Evolutionary conservation across 1,140 invertebrate species (phyloP).

Genomic region (Paraescarpia echinospica): DNA sequence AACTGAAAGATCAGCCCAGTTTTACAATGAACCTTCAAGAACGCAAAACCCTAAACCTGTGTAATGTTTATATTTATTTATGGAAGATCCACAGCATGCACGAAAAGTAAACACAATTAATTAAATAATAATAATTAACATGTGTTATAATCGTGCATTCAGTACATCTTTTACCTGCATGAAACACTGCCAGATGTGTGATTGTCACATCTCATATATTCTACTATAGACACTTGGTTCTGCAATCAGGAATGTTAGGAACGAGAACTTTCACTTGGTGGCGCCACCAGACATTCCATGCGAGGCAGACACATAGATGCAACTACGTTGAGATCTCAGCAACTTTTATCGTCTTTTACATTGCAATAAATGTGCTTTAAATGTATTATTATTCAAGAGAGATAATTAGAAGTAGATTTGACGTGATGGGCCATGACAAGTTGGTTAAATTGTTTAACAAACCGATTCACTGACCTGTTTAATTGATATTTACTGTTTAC

Average conservation of each 20-base stretch:
- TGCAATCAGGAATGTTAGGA: neutral
- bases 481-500: neutral
- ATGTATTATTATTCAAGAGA: neutral
- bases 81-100: neutral
- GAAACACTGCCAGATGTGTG: neutral
- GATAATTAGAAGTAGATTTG: neutral
- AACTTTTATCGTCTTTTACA: neutral
- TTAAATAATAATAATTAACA: neutral
- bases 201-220: neutral
- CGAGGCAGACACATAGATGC: neutral
- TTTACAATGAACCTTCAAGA: neutral
- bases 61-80: neutral
- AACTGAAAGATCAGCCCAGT: neutral
- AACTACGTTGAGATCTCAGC: neutral
- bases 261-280: neutral
- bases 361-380: neutral
- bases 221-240: neutral
- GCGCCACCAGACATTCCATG: neutral
- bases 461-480: neutral
- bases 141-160: neutral
- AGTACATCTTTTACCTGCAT: neutral
- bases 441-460: neutral
- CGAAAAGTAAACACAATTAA: no score
- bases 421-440: neutral
- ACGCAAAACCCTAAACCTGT: neutral